Percentiles rank a stretch among this genome's conserved stretches.
phyloP scores from a whole-genome alignment of 2,113 vertebrate species.

The Labeo catla region DNA sequence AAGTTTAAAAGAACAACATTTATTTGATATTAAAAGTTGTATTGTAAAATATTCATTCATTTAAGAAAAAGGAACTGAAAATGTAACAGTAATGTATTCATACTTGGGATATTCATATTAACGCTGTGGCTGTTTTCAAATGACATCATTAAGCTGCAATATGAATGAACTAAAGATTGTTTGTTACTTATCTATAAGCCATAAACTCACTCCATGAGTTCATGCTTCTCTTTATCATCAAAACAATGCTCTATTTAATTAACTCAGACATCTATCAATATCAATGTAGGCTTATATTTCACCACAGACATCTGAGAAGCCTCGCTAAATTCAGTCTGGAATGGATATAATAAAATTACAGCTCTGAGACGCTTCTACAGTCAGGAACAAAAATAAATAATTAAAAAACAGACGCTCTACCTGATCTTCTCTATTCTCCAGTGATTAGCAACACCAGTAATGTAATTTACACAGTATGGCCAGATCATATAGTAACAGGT shows the following conservation, averaged over 20 bases:
- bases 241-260: conserved; percentile 67
- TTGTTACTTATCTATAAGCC: not conserved
- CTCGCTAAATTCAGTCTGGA: conserved; percentile 57
- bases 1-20: not conserved
- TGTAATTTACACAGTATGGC: conserved; percentile 38
- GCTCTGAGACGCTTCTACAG: conserved; percentile 51
- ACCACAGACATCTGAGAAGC: conserved; percentile 65
- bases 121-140: not conserved
- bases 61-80: not conserved
- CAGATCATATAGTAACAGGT: conserved; percentile 46
- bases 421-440: conserved; percentile 42
- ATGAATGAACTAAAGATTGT: not conserved
- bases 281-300: conserved; percentile 66
- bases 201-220: conserved; percentile 44
- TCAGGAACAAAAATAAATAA: conserved; percentile 26
- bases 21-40: not conserved
- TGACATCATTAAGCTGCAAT: conserved; percentile 6
- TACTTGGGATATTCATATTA: not conserved
- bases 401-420: conserved; percentile 27
- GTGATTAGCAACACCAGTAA: conserved; percentile 55
- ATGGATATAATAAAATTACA: conserved; percentile 69
- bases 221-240: conserved; percentile 56
- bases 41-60: too few relatives aligned
- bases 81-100: not conserved
- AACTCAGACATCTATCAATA: conserved; percentile 61